Conservation (phyloP, 2,797 vertebrate species). For the Chanos chanos region DNA sequence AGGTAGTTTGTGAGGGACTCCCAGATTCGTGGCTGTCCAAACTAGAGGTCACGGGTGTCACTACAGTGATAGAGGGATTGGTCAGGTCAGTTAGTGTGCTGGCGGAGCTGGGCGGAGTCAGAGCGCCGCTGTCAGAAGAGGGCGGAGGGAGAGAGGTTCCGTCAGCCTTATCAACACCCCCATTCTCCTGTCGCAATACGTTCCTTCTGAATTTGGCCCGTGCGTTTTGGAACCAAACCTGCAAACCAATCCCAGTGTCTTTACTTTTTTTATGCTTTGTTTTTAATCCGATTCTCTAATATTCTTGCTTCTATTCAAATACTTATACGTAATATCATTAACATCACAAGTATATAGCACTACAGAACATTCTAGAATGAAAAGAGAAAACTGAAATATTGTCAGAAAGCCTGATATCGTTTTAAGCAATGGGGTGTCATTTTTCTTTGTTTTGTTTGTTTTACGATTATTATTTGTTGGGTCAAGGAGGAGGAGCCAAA, state of each 20-base stretch:
- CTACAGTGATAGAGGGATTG: conserved; percentile 98
- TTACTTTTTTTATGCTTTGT: conserved; percentile 76
- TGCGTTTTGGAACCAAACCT: conserved; percentile 99
- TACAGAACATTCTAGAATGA: too few species aligned
- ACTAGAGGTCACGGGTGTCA: conserved; percentile 97
- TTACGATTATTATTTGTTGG: too few species aligned
- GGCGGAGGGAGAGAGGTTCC: conserved; percentile 95
- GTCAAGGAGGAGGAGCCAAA: too few species aligned
- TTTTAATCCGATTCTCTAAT: conserved; percentile 29
- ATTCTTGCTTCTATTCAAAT: conserved; percentile 38
- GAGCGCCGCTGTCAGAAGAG: conserved; percentile 96
- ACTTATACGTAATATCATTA: conserved; percentile 44
- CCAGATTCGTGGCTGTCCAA: conserved; percentile 98
- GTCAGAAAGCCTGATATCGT: too few species aligned
- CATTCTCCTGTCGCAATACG: conserved; percentile 99
- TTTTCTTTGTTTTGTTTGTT: too few species aligned
- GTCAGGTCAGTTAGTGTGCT: conserved; percentile 99
- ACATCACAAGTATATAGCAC: neutral
- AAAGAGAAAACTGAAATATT: too few species aligned
- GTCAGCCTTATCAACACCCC: conserved; percentile 99
- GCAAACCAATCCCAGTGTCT: conserved; percentile 99
- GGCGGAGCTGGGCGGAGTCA: conserved; percentile 95
- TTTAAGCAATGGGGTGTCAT: too few species aligned
- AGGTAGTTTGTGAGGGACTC: conserved; percentile 98
- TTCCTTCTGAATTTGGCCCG: conserved; percentile 99